Evolutionary conservation across 53 echinoderm and acorn worm species (phyloP).

Genomic region (Patiria pectinifera): DNA sequence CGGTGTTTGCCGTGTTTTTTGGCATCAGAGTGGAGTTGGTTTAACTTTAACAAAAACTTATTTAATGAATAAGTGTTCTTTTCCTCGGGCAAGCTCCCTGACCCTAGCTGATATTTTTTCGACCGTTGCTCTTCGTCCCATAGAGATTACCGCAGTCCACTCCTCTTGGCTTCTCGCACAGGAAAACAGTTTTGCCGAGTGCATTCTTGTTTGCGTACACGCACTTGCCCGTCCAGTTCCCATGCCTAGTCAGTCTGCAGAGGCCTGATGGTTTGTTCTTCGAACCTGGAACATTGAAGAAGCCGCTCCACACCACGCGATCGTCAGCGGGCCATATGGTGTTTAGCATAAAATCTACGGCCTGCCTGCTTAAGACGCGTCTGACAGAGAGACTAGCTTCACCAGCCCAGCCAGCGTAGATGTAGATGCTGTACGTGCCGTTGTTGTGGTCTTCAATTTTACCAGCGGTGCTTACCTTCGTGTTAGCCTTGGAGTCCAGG

Average conservation of each 20-base stretch:
- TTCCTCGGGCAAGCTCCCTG: neutral
- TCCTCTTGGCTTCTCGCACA: conserved; percentile 41
- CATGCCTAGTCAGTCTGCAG: conserved; percentile 13
- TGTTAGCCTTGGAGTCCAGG: neutral
- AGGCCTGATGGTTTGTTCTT: neutral
- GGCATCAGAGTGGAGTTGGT: no score
- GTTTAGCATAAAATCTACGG: conserved; percentile 48
- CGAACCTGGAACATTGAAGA: neutral
- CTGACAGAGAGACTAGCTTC: conserved; percentile 27
- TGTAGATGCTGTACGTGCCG: conserved; percentile 72
- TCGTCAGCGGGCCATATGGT: conserved; percentile 10
- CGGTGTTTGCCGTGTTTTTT: no score
- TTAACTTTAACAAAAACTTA: neutral
- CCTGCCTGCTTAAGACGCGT: conserved; percentile 57
- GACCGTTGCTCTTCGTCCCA: neutral
- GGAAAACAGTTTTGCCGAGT: conserved; percentile 42
- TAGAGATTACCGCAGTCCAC: conserved; percentile 34
- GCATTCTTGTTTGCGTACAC: conserved; percentile 53
- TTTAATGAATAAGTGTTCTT: neutral
- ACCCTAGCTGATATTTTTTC: neutral
- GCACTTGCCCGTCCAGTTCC: conserved; percentile 34
- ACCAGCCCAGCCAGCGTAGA: conserved; percentile 76
- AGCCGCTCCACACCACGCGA: conserved; percentile 25
- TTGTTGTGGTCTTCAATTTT: conserved; percentile 64
- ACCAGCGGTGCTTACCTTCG: conserved; percentile 48